Percentiles rank a stretch among this genome's conserved stretches.
phyloP scores from a whole-genome alignment of 2,888 invertebrate genomes.

The Clivina fossor region DNA sequence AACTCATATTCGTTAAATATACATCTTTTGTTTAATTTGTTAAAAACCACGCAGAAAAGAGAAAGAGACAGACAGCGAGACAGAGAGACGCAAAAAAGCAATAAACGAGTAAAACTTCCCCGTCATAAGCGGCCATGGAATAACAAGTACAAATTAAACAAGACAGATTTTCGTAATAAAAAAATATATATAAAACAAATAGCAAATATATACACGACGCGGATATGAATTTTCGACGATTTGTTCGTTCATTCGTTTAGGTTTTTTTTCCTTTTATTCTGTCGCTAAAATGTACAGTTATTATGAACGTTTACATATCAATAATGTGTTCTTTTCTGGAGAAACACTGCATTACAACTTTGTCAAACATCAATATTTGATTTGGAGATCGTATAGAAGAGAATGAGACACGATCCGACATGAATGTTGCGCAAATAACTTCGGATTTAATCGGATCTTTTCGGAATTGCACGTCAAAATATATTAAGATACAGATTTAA shows the following conservation, averaged over 20 bases:
- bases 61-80: too few species aligned
- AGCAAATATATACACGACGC: too few species aligned
- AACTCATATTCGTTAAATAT: constrained; percentile 1
- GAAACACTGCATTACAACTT: constrained; percentile 29
- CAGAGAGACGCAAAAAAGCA: too few species aligned
- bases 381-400: constrained; percentile 18
- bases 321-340: constrained; percentile 26
- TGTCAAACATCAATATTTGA: constrained; percentile 32
- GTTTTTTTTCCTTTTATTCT: not conserved
- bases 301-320: constrained; percentile 27
- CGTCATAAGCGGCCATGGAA: too few species aligned
- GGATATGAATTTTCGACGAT: not conserved
- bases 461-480: constrained; percentile 7
- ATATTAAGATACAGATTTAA: too few species aligned
- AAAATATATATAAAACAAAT: not conserved
- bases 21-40: constrained; percentile 20
- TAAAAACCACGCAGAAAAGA: constrained; percentile 13
- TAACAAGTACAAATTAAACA: not conserved
- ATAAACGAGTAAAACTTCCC: too few species aligned
- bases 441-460: constrained; percentile 23
- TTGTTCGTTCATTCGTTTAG: not conserved
- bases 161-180: not conserved
- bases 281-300: constrained; percentile 22
- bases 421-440: too few species aligned
- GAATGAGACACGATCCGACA: constrained; percentile 11